A percentile compares a stretch with the other conserved stretches of the same genome.
Evolutionary conservation across 2,113 vertebrate species (phyloP).

Genomic region (Pteronura brasiliensis): DNA sequence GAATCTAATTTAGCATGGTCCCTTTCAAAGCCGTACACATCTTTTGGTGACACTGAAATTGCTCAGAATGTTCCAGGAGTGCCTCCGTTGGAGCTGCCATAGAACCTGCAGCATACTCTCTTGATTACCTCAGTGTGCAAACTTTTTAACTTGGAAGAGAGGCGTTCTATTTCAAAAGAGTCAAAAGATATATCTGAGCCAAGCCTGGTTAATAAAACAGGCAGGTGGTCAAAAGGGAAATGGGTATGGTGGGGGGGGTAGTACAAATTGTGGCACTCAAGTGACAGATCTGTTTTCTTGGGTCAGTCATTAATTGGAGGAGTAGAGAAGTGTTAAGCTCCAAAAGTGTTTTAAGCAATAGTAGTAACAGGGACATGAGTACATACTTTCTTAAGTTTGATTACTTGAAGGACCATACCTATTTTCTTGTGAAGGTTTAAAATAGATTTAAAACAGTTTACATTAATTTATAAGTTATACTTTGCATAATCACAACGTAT

Average conservation of each 20-base stretch:
- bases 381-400: not conserved
- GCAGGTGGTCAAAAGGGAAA: not conserved
- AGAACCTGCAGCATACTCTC: not conserved
- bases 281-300: not conserved
- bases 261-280: not conserved
- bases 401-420: not conserved
- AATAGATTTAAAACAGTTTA: not conserved
- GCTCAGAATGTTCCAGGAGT: not conserved
- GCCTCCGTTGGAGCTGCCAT: not conserved
- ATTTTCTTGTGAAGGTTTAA: not conserved
- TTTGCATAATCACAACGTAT: not conserved
- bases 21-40: not conserved
- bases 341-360: not conserved
- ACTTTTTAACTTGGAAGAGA: constrained; percentile 31
- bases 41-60: not conserved
- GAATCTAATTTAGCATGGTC: not conserved
- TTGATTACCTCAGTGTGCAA: not conserved
- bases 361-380: not conserved
- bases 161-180: not conserved
- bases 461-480: not conserved
- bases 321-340: not conserved
- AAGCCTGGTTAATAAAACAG: not conserved
- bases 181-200: not conserved
- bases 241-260: not conserved
- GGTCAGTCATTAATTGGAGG: not conserved